Evolutionary conservation across 2,113 vertebrate genomes (phyloP).

Genomic region (Corythornis cristatus): DNA sequence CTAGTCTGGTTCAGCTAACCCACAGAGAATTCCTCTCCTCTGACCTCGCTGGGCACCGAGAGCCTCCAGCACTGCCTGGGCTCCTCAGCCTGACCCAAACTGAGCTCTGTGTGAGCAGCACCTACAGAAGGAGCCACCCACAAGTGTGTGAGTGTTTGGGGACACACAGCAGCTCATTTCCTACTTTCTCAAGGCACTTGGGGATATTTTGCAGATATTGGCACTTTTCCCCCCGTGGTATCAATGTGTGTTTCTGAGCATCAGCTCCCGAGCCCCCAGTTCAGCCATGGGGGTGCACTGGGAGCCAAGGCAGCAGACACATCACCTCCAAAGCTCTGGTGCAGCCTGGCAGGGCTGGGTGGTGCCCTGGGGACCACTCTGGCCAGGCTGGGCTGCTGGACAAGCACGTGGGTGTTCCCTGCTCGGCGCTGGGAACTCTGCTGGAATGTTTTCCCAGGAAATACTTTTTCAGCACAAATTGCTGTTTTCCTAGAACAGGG

Average conservation of each 20-base stretch:
- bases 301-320: neutral
- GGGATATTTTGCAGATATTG: neutral
- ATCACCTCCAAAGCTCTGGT: neutral
- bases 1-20: neutral
- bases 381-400: neutral
- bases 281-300: neutral
- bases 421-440: neutral
- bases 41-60: neutral
- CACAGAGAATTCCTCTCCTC: neutral
- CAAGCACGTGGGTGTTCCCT: neutral
- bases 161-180: rapidly evolving
- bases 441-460: neutral
- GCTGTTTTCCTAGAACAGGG: neutral
- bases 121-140: neutral
- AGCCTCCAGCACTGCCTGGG: neutral
- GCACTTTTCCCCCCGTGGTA: neutral
- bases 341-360: neutral
- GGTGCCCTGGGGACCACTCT: neutral
- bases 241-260: neutral
- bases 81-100: neutral
- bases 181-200: neutral
- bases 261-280: neutral
- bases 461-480: neutral
- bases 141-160: rapidly evolving
- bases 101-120: rapidly evolving